Base-by-base conservation (phyloP, 2,113 vertebrate genomes). In the Alectura lathami region DNA sequence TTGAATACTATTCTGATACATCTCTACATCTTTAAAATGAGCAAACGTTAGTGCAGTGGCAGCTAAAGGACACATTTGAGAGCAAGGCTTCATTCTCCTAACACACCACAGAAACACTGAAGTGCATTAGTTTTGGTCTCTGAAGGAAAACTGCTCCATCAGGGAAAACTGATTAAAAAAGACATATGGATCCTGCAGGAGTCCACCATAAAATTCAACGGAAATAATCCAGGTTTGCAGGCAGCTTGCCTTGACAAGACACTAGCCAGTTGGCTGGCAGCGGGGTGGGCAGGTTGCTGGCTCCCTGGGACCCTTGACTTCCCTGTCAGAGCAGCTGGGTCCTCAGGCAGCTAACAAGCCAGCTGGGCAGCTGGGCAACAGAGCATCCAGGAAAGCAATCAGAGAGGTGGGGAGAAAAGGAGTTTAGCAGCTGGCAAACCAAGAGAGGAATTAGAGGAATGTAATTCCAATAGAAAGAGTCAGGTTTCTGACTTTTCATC, bases 41-140 rank as follows among this genome's bases (percentile, higher is more conserved):
- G 17, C 16, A 13, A 24, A 7, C 22, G 24, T 54, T 38, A 40
- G 16, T n/a, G 34, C 16, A n/a, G 29, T 27, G 0, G 0, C 26
- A 78, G 29, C 29, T 60, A 6, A 89, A 85, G 50, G 0, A 2
- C 3, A 4, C 13, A 7, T 47, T 57, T 59, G 34, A 74, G 83
- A 86, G 62, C 15, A 74, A 4, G 4, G 2, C 5, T 59, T 56
- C 6, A 42, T 56, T 73, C 30, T 43, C 48, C 76, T 64, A 12
- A 13, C 63, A 27, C 13, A 47, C 17, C 8, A 23, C 32, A 54
- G 67, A 63, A 90, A 60, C 24, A 56, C 11, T 3, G 1, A 60
- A 45, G 32, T 36, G 48, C 4, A 0, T 60, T 70, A 50, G 29
- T 1, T 75, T 74, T 74, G 59, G 11, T 27, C 29, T 30, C 47